Evolutionary conservation across 1,140 invertebrate species (phyloP).

Genomic region (Drosophila sulfurigaster): DNA sequence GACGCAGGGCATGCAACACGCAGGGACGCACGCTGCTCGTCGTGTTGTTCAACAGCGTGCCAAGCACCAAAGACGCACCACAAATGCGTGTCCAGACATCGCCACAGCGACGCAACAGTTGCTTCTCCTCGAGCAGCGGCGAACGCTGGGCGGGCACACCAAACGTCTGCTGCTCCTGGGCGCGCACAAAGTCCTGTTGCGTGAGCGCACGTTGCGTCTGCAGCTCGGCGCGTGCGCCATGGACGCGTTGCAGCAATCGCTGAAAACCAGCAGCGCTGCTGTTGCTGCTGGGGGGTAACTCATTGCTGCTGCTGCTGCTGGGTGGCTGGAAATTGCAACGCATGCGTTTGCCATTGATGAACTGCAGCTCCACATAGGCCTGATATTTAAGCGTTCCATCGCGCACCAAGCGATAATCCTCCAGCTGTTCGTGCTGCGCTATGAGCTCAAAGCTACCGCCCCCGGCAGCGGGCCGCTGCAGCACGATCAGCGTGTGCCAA

Average conservation of each 20-base stretch:
- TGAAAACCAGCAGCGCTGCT: conserved; percentile 28
- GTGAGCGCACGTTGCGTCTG: conserved; percentile 49
- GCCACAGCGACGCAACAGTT: conserved; percentile 56
- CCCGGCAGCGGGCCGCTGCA: conserved; percentile 40
- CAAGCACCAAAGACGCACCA: conserved; percentile 51
- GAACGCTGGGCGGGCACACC: conserved; percentile 55
- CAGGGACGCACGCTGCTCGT: conserved; percentile 31
- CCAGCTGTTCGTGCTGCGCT: conserved; percentile 41
- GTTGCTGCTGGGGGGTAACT: background rate
- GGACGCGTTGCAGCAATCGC: conserved; percentile 47
- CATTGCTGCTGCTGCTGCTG: background rate
- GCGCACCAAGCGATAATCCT: conserved; percentile 33
- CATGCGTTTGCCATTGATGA: conserved; percentile 48
- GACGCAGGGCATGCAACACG: conserved; percentile 44
- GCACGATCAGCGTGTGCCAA: conserved; percentile 56
- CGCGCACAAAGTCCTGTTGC: conserved; percentile 45
- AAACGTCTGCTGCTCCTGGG: conserved; percentile 41
- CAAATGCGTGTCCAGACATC: conserved; percentile 68
- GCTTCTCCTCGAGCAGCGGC: conserved; percentile 65
- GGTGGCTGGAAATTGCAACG: conserved; percentile 57
- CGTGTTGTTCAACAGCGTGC: conserved; percentile 52
- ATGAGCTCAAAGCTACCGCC: conserved; percentile 50
- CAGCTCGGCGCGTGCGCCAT: conserved; percentile 52
- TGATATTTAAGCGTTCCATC: conserved; percentile 52
- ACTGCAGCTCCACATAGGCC: conserved; percentile 60